These are phyloP conservation scores for Chelmon rostratus DNA, from an alignment of 2,797 vertebrate genomes.

Conservation along the genomic window DNA sequence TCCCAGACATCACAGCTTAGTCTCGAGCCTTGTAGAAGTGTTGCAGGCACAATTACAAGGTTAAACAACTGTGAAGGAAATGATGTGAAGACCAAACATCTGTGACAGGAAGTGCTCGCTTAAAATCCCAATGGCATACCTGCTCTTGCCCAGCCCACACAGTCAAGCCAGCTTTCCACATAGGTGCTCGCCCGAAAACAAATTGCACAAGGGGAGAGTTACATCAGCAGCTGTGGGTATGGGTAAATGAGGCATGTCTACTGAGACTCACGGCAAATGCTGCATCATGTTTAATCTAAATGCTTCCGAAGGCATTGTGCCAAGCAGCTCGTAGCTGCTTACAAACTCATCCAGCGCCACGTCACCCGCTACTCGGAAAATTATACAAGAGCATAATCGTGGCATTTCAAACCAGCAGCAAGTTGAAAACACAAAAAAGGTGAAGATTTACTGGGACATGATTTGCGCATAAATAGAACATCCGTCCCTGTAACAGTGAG, in stretches of 20 bases:
- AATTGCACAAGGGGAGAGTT: slow-evolving; percentile 20
- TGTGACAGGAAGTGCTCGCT: slow-evolving; percentile 42
- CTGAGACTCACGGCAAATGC: slow-evolving; percentile 32
- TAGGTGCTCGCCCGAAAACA: slow-evolving; percentile 4
- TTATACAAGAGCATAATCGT: slow-evolving; percentile 55
- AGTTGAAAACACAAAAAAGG: slow-evolving; percentile 17
- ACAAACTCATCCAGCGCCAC: slow-evolving; percentile 44
- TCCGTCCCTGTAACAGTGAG: slow-evolving; percentile 2
- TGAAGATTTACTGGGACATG: slow-evolving; percentile 15
- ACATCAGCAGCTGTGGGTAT: slow-evolving; percentile 27
- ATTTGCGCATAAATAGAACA: slow-evolving; percentile 27
- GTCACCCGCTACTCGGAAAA: slow-evolving; percentile 35
- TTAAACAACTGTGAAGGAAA: slow-evolving; percentile 58
- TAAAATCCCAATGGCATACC: slow-evolving; percentile 53
- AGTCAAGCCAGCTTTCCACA: slow-evolving; percentile 14
- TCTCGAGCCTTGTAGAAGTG: slow-evolving; percentile 35
- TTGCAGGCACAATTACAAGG: slow-evolving; percentile 42
- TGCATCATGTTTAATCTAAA: slow-evolving; percentile 64
- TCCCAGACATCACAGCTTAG: slow-evolving; percentile 10
- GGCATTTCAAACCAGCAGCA: slow-evolving; percentile 36
- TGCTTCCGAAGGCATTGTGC: slow-evolving; percentile 38
- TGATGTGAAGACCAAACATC: slow-evolving; percentile 62
- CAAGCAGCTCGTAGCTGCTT: slow-evolving; percentile 56
- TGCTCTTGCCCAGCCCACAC: slow-evolving; percentile 37
- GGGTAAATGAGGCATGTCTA: slow-evolving; percentile 44